These are phyloP conservation scores for Parauchenoglanis punctatus DNA, from an alignment of 2,797 vertebrate genomes.

Conservation along the genomic window DNA sequence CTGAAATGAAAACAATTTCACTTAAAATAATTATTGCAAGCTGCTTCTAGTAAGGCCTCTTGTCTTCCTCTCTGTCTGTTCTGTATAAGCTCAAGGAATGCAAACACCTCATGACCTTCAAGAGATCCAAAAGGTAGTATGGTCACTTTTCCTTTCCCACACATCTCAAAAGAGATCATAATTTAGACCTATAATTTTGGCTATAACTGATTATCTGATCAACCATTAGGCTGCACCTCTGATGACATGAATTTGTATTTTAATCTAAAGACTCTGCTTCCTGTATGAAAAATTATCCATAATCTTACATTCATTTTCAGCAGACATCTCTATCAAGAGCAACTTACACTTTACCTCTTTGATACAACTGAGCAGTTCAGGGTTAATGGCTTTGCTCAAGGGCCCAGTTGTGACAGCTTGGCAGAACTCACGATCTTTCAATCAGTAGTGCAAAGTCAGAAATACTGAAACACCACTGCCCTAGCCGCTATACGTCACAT, in stretches of 20 bases:
- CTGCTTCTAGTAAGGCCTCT: background rate
- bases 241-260: background rate
- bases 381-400: background rate
- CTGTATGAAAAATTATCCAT: background rate
- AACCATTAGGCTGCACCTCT: background rate
- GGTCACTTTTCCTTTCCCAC: background rate
- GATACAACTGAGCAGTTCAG: background rate
- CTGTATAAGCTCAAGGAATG: background rate
- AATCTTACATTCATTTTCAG: background rate
- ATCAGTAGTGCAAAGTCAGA: background rate
- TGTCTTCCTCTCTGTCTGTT: conserved; percentile 2
- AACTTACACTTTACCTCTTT: background rate
- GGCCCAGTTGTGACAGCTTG: background rate
- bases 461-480: too few species aligned
- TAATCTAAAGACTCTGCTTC: background rate
- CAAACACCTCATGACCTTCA: conserved; percentile 12
- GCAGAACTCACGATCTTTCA: background rate
- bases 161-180: background rate
- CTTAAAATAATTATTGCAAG: background rate
- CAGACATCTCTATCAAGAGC: background rate
- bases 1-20: background rate
- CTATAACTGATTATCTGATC: background rate
- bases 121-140: background rate
- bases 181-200: background rate
- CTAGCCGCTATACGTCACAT: background rate